Percentiles rank a stretch among this genome's conserved stretches.
These are phyloP conservation scores for Craseonycteris thonglongyai DNA, from an alignment of 2,113 vertebrate genomes.

Conservation along the genomic window DNA sequence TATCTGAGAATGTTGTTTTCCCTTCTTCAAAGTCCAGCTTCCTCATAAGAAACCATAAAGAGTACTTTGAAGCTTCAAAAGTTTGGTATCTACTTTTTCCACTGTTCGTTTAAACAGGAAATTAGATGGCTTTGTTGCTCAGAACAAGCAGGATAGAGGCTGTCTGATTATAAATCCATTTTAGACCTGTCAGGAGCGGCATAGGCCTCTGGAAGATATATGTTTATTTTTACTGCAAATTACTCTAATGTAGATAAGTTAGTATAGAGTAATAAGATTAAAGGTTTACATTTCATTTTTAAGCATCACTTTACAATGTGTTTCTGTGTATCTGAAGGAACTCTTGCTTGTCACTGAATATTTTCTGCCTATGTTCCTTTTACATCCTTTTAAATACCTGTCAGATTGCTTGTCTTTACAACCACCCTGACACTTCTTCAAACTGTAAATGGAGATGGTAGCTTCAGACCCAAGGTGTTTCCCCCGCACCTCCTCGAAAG, in stretches of 20 bases:
- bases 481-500: neutral
- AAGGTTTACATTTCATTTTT: conserved; percentile 17
- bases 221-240: conserved; percentile 37
- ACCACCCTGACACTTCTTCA: neutral
- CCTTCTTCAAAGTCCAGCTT: neutral
- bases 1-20: neutral
- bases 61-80: conserved; percentile 16
- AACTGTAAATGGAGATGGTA: neutral
- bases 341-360: conserved; percentile 24
- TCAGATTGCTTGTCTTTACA: neutral
- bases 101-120: neutral
- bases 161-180: conserved; percentile 23
- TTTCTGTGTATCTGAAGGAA: neutral
- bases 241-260: neutral
- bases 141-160: neutral
- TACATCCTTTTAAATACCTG: neutral
- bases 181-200: neutral
- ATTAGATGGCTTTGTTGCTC: neutral
- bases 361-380: conserved; percentile 22
- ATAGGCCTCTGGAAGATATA: neutral
- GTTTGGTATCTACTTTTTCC: neutral
- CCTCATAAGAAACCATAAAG: neutral
- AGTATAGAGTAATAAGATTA: conserved; percentile 13
- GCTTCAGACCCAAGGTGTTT: neutral
- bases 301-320: neutral